Conservation (phyloP, 2,113 vertebrate genomes). For the Tichodroma muraria region DNA sequence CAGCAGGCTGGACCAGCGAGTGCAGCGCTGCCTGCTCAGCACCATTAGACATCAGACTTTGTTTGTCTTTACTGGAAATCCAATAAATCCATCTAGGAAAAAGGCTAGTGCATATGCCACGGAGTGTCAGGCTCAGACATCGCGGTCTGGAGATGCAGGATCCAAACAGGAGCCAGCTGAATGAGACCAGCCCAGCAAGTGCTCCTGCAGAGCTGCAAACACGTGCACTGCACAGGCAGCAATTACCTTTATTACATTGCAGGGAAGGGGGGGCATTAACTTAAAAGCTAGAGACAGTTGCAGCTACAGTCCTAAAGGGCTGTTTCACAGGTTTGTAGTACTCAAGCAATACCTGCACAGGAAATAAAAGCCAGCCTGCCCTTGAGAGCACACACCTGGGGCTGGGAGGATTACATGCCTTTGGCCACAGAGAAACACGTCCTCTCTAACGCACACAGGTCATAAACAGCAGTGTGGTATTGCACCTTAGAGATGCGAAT, state of each 20-base stretch:
- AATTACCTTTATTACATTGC: background rate
- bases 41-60: background rate
- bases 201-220: background rate
- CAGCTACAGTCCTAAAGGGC: background rate
- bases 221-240: background rate
- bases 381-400: background rate
- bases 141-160: background rate
- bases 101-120: background rate
- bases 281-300: background rate
- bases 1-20: constrained; percentile 29
- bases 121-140: background rate
- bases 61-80: constrained; percentile 75
- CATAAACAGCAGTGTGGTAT: background rate
- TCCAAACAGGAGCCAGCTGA: background rate
- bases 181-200: background rate
- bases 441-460: background rate
- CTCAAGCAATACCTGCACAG: background rate
- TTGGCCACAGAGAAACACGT: background rate
- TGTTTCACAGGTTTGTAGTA: background rate
- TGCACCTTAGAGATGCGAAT: background rate
- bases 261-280: background rate
- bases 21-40: background rate
- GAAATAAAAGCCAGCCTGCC: background rate
- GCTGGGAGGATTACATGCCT: background rate
- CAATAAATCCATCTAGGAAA: constrained; percentile 68